Percentiles rank a stretch among this genome's conserved stretches.
These are phyloP conservation scores for Echinometra lucunter DNA, from an alignment of 53 echinoderm and acorn worm species.

Conservation along the genomic window DNA sequence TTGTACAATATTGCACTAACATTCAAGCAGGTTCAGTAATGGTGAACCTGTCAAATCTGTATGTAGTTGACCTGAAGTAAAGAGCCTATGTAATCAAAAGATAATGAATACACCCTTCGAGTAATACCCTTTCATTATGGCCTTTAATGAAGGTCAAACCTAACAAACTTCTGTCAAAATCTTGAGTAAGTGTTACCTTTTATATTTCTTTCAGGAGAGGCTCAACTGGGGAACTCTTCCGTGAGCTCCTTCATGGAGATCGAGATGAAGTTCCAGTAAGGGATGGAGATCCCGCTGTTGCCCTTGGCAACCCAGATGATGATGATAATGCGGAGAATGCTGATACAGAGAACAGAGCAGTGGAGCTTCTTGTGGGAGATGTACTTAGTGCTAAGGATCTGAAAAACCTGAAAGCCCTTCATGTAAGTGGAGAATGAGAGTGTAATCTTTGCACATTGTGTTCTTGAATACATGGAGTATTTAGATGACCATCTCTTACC, in stretches of 20 bases:
- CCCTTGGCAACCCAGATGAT: conserved; percentile 42
- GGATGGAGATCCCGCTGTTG: conserved; percentile 46
- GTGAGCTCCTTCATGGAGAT: conserved; percentile 86
- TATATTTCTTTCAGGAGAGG: conserved; percentile 59
- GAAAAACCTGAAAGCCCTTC: conserved; percentile 78
- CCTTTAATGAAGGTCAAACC: too few species aligned
- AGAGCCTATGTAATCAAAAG: too few species aligned
- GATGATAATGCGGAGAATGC: conserved; percentile 54
- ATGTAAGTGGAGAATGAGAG: conserved; percentile 65
- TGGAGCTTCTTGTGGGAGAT: conserved; percentile 85
- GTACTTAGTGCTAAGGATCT: conserved; percentile 71
- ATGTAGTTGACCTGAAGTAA: too few species aligned
- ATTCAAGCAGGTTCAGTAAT: too few species aligned
- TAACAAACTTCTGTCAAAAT: too few species aligned
- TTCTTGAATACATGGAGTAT: too few species aligned
- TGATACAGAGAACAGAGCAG: conserved; percentile 74
- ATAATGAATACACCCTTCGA: too few species aligned
- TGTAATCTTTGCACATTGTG: neutral
- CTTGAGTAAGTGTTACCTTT: neutral
- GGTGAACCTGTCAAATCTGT: too few species aligned
- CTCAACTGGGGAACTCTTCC: conserved; percentile 89
- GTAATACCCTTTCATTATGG: too few species aligned
- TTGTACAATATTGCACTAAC: too few species aligned
- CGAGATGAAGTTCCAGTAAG: conserved; percentile 60
- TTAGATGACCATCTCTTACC: too few species aligned